A percentile compares a stretch with the other conserved stretches of the same genome.
Conservation (phyloP, 2,797 vertebrate species). For the Mus minutoides region DNA sequence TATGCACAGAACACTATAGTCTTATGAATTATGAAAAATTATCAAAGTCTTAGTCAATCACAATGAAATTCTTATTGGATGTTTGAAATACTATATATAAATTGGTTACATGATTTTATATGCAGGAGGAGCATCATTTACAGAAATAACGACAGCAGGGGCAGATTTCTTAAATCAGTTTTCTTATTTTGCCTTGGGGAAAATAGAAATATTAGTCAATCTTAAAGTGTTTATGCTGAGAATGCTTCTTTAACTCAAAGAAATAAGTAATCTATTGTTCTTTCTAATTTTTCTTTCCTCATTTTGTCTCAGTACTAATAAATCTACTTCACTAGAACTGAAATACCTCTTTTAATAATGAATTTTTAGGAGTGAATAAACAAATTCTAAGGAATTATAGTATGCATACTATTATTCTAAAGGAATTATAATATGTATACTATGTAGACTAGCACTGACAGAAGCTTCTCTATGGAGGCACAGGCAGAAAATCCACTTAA, state of each 20-base stretch:
- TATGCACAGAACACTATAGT: not conserved
- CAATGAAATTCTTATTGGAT: not conserved
- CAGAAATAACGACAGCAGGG: not conserved
- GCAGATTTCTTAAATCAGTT: not conserved
- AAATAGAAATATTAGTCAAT: not conserved
- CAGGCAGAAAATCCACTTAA: not conserved
- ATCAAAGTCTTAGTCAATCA: not conserved
- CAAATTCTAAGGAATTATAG: not conserved
- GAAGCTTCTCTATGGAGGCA: not conserved
- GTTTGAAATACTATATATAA: not conserved
- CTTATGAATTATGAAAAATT: not conserved
- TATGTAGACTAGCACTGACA: not conserved
- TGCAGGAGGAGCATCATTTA: not conserved
- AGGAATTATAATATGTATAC: not conserved
- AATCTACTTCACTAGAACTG: not conserved
- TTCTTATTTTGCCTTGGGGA: not conserved
- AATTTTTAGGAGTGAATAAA: not conserved
- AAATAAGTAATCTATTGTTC: not conserved
- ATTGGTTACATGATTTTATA: not conserved
- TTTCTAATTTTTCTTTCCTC: not conserved
- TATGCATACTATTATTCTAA: not conserved
- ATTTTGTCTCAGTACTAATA: not conserved
- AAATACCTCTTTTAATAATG: not conserved
- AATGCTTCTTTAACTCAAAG: not conserved
- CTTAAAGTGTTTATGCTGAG: not conserved